Conservation (phyloP, 2,113 vertebrate species). For the Ctenomys sociabilis region DNA sequence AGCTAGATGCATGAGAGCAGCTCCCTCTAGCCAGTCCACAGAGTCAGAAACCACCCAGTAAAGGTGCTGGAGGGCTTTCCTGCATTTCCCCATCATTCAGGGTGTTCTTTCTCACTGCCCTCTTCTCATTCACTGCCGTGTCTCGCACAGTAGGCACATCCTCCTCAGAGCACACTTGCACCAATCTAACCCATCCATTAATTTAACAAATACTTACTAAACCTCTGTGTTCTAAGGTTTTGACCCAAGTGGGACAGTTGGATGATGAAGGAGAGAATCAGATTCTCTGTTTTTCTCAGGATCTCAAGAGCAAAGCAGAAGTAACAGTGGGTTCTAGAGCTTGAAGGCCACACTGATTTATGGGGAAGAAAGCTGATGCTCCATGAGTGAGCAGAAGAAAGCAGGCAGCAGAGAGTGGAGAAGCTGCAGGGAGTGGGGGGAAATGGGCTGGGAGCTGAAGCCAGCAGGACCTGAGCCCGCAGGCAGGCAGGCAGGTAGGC, state of each 20-base stretch:
- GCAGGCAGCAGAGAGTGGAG: too few relatives aligned
- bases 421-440: too few relatives aligned
- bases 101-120: not conserved
- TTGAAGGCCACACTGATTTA: not conserved
- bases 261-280: not conserved
- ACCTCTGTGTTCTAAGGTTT: not conserved
- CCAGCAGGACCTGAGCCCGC: not conserved
- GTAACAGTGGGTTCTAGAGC: not conserved
- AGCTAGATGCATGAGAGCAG: not conserved
- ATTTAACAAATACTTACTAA: not conserved
- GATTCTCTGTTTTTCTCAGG: not conserved
- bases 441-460: not conserved
- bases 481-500: too few relatives aligned
- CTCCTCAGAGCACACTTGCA: not conserved
- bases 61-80: not conserved
- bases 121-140: not conserved
- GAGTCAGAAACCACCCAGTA: not conserved
- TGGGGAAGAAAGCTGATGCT: not conserved
- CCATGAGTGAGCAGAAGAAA: not conserved
- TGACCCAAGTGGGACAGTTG: not conserved
- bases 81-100: not conserved
- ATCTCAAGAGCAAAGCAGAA: not conserved
- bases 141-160: not conserved
- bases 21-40: not conserved
- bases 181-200: not conserved